phyloP scores from a whole-genome alignment of 2,113 vertebrate species.

The Leuciscus idus region DNA sequence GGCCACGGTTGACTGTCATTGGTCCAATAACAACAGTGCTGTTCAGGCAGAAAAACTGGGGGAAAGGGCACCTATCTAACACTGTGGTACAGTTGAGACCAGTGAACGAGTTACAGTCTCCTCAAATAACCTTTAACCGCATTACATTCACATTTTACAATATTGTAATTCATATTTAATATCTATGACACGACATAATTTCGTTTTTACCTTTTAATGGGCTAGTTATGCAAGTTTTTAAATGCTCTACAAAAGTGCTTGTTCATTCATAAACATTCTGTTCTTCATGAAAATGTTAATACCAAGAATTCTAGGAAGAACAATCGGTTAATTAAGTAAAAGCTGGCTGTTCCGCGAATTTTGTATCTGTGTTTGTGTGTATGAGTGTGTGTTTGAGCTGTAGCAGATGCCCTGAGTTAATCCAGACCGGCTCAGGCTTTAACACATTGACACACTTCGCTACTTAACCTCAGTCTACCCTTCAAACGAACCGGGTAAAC shows the following conservation, averaged over 20 bases:
- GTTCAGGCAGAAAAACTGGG: constrained; percentile 1
- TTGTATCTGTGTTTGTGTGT: constrained; percentile 21
- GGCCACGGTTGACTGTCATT: neutral
- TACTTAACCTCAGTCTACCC: constrained; percentile 15
- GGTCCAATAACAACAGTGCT: constrained; percentile 9
- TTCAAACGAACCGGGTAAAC: constrained; percentile 16
- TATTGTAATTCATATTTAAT: neutral
- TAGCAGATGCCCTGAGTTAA: constrained; percentile 38
- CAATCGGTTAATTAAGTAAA: neutral
- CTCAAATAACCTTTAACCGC: neutral
- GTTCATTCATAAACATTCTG: neutral
- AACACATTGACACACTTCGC: constrained; percentile 41
- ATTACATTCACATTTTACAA: neutral
- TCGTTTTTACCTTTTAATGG: neutral
- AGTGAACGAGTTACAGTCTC: neutral
- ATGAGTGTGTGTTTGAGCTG: constrained; percentile 7
- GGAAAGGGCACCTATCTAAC: constrained; percentile 9
- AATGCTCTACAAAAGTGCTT: neutral
- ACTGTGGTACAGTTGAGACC: neutral
- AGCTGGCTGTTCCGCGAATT: neutral
- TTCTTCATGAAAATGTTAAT: neutral
- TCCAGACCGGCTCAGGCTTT: constrained; percentile 20
- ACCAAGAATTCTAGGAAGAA: neutral
- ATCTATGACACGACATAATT: neutral
- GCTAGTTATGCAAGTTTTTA: neutral